Conservation (phyloP, 2,113 vertebrate species). For the Macquaria ambigua region DNA sequence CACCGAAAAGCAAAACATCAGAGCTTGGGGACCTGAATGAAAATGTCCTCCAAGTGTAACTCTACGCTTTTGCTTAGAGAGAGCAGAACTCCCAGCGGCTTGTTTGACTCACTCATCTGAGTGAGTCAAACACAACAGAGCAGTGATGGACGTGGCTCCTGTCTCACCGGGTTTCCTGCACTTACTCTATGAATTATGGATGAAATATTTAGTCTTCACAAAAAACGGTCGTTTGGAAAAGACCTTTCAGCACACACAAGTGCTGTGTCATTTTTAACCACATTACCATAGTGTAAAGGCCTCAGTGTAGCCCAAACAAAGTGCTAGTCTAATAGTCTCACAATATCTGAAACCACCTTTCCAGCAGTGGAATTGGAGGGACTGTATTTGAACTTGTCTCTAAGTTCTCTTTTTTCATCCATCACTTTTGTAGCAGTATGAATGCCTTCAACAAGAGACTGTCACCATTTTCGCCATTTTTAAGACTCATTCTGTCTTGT, state of each 20-base stretch:
- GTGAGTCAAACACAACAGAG: conserved; percentile 44
- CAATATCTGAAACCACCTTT: neutral
- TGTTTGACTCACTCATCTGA: conserved; percentile 48
- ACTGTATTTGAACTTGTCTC: neutral
- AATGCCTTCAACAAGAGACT: neutral
- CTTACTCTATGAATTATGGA: conserved; percentile 64
- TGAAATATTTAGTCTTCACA: conserved; percentile 33
- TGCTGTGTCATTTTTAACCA: conserved; percentile 2
- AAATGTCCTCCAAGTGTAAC: conserved; percentile 52
- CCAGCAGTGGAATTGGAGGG: too few relatives aligned
- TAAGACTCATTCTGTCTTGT: neutral
- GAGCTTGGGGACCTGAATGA: conserved; percentile 42
- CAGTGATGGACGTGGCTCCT: conserved; percentile 54
- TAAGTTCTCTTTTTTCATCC: neutral
- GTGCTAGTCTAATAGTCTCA: neutral
- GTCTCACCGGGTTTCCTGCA: conserved; percentile 46
- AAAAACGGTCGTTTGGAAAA: conserved; percentile 11
- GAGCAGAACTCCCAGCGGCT: conserved; percentile 49
- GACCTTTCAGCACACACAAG: neutral
- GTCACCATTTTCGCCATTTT: neutral
- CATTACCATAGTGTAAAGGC: neutral
- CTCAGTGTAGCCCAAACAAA: neutral
- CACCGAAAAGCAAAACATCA: conserved; percentile 15
- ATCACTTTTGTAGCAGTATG: neutral
- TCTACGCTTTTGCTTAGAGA: conserved; percentile 29